Evolutionary conservation across 1,140 invertebrate species (phyloP), one percentile per base, ranked within the genome.

Genomic region (Tetragonula clypearis): DNA sequence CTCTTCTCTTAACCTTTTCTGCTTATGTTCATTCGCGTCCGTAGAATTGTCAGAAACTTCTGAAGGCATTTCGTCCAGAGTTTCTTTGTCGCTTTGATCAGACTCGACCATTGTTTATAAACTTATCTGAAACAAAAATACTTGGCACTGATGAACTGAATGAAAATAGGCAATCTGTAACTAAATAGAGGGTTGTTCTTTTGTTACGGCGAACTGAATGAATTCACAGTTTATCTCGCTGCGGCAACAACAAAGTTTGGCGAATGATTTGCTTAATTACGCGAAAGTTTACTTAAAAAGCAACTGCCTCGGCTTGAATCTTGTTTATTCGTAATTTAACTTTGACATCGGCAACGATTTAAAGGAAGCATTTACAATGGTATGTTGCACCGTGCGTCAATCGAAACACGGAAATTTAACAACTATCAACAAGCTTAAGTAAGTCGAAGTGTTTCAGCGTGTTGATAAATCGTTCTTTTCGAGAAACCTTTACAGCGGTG

Each of bases 51-150:
- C 62, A 9, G 80, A 81, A 53, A 68, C 0, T 12, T 82, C 56
- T 35, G 68, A 79, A 30, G 12, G 19, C 23, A 84, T 74, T 65
- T 86, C 41, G 72, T 56, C n/a, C 19, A 56, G 60, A n/a, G 1
- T 26, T 35, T 84, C 86, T 49, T 86, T 89, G 17, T 92, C 92
- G 55, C 89, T 91, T 69, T 90, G 91, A 86, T 93, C 92, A 12
- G 91, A 91, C 76, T 92, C 91, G 49, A 92, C 75, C 93, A 94
- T 94, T 87, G 87, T 92, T 74, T 68, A 71, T 23, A 71, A 82
- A 82, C 74, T 68, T 73, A 82, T 60, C 78, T 88, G 17, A 58
- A 83, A 83, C 49, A 19, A 77, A 69, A 53, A n/a, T 55, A 2
- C 53, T 78, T 62, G 14, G 15, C 6, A 72, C 2, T n/a, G n/a